Evolutionary conservation across 1,140 invertebrate species (phyloP), one percentile per base, ranked within the genome.

Genomic region (Drosophila biarmipes): DNA sequence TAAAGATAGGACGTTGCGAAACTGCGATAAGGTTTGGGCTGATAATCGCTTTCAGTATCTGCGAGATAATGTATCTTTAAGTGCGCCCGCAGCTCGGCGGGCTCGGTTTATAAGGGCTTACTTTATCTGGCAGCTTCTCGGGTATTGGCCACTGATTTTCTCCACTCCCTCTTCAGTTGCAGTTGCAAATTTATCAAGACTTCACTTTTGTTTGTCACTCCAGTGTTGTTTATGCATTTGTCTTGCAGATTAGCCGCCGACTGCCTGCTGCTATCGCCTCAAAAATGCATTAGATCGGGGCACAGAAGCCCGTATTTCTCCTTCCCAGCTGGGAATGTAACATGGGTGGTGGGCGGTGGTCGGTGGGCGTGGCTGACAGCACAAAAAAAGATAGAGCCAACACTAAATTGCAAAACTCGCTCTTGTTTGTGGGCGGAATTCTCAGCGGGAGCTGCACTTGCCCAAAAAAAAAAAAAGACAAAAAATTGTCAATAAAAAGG

Each of bases 151-250:
- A 27, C 67, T 56, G 79, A 57, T 37, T 43, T 53, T 31, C 24
- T 10, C 11, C n/a, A 37, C 37, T 42, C 31, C 19, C n/a, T 29
- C 1, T 40, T 40, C 21, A 31, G 29, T 68, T 68, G 24, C 46
- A 54, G 29, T 73, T 63, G 73, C 73, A 67, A 80, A 81, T 77
- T 73, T 80, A 81, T 81, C 79, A 76, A 67, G 40, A 42, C 54
- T 27, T 19, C 56, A 78, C 76, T 48, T 29, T 67, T 55, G 45
- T 61, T 78, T 71, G 40, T 56, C 49, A 66, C 67, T 15, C 35
- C 24, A 43, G 34, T 62, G 62, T 75, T 84, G 80, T 79, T 80
- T 80, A 56, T 81, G 78, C 78, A 87, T 69, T 61, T 85, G 78
- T 69, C 68, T 85, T 77, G 45, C 43, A 64, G 81, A 87, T 87